A percentile compares a stretch with the other conserved stretches of the same genome.
Conservation (phyloP, 2,888 invertebrate species). For the Sphecodes monilicornis region DNA sequence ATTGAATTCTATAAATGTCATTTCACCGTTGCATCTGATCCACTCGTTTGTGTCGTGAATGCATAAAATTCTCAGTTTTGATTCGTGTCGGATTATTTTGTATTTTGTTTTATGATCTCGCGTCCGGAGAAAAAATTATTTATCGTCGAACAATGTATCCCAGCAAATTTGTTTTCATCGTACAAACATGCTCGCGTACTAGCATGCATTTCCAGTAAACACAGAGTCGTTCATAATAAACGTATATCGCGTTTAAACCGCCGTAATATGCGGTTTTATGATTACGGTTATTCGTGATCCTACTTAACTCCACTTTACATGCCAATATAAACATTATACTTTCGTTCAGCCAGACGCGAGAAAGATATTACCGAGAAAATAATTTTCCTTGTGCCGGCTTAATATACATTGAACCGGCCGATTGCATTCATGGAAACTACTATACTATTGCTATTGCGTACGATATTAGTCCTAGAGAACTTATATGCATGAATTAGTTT, state of each 20-base stretch:
- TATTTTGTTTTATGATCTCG: background rate
- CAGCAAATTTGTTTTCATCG: slow-evolving; percentile 29
- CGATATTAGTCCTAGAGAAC: background rate
- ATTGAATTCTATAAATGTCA: background rate
- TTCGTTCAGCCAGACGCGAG: slow-evolving; percentile 32
- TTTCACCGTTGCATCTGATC: background rate
- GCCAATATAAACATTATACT: slow-evolving; percentile 57
- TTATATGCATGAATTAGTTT: background rate
- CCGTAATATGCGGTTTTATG: slow-evolving; percentile 55
- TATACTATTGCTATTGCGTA: background rate
- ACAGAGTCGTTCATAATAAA: slow-evolving; percentile 52
- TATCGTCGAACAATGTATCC: slow-evolving; percentile 4
- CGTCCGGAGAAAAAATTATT: background rate
- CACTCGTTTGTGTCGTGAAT: no score
- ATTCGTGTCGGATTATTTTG: background rate
- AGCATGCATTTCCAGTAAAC: slow-evolving; percentile 51
- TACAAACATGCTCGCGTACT: slow-evolving; percentile 27
- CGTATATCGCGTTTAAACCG: slow-evolving; percentile 46
- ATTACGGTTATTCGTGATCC: slow-evolving; percentile 58
- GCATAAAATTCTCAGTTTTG: background rate
- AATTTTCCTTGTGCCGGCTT: background rate
- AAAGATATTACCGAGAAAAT: slow-evolving; percentile 12
- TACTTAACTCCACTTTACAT: slow-evolving; percentile 61
- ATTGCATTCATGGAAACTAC: background rate
- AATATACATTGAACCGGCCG: background rate